Evolutionary conservation across 2,888 invertebrate genomes (phyloP).

Genomic region (Harpalus rubripes): DNA sequence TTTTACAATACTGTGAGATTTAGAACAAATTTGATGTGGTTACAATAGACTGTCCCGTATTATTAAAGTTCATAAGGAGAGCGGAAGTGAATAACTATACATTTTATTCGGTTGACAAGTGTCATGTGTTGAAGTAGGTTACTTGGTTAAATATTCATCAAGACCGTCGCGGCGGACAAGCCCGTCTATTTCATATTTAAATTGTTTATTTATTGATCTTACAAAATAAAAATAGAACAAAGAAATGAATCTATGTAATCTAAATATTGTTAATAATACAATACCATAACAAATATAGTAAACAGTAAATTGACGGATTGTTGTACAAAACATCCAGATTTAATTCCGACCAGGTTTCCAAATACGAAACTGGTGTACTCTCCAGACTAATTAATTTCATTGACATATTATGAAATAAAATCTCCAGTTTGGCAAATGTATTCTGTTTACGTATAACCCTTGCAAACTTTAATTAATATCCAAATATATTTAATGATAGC

Average conservation of each 20-base stretch:
- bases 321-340: too few relatives aligned
- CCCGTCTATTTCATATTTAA: neutral
- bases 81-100: slow-evolving; percentile 37
- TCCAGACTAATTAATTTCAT: too few relatives aligned
- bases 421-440: too few relatives aligned
- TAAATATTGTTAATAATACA: too few relatives aligned
- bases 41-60: neutral
- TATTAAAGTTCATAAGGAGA: slow-evolving; percentile 24
- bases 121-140: slow-evolving; percentile 35
- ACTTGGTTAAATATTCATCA: slow-evolving; percentile 49
- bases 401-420: too few relatives aligned
- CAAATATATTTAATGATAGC: too few relatives aligned
- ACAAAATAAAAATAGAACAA: neutral
- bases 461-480: too few relatives aligned
- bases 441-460: too few relatives aligned
- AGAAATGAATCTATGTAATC: neutral
- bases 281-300: too few relatives aligned
- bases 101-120: slow-evolving; percentile 27
- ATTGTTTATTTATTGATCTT: slow-evolving; percentile 4
- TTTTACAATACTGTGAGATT: neutral
- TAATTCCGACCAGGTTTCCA: too few relatives aligned
- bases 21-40: slow-evolving; percentile 11
- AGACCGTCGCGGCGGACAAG: neutral
- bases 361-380: too few relatives aligned
- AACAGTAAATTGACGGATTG: too few relatives aligned